Evolutionary conservation across 2,797 vertebrate species (phyloP), one percentile per base, ranked within the genome.

Genomic region (Pempheris klunzingeri): DNA sequence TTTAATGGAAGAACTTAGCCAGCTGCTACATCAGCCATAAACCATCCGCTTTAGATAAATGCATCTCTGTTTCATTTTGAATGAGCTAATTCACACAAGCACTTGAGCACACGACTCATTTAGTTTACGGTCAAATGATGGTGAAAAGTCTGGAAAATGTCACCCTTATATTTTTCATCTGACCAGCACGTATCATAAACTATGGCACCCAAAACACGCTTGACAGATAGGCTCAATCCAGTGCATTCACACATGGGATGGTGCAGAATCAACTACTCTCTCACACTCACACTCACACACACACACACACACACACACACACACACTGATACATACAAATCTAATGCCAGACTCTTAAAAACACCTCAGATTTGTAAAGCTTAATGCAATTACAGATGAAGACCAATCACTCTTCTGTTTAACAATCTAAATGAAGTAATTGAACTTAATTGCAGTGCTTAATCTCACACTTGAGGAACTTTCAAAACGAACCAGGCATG

Each of bases 1-100:
- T 93, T 93, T 91, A 85, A 88, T 94, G 93, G 93, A 93, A 93
- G 92, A 90, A 92, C 71, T 93, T 90, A 89, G 84, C 90, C 88
- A 87, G 92, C 85, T 83, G 91, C 92, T 90, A 80, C 92, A 89
- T 92, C 91, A 90, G 90, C 87, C 90, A 79, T 90, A 91, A 92
- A 90, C 88, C 87, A 84, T 87, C 81, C 67, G 66, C 81, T 80
- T 44, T 61, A 93, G 93, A 93, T 93, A 93, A 93, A 95, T 93
- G 89, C 92, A 92, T 93, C 92, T 92, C 90, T 94, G 94, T 94
- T 93, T 92, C 87, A 74, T 88, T 89, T 89, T 93, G 80, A 94
- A 93, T 94, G 94, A 94, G 93, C 90, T 93, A 94, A 94, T 94
- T 94, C 94, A 94, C 93, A 90, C 87, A 61, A 82, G 86, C 90